These are phyloP conservation scores for Cossypha caffra DNA, from an alignment of 2,797 vertebrate species.

Conservation along the genomic window DNA sequence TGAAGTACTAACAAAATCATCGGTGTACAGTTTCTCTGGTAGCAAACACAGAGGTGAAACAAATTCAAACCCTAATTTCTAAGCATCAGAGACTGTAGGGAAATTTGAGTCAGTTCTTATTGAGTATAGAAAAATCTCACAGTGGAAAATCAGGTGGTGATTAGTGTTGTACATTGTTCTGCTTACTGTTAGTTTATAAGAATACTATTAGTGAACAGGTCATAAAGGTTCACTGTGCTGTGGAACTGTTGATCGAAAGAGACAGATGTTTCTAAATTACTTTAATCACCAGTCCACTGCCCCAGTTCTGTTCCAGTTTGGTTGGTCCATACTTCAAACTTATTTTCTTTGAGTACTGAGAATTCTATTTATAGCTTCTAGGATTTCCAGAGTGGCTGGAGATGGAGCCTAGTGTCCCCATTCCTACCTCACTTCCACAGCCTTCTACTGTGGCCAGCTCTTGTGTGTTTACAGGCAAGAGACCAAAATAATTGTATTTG, in stretches of 20 bases:
- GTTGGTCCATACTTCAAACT: background rate
- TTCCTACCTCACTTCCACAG: background rate
- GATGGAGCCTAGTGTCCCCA: accelerated
- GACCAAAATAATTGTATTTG: background rate
- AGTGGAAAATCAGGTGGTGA: background rate
- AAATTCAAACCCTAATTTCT: background rate
- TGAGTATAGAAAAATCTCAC: background rate
- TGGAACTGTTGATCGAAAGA: background rate
- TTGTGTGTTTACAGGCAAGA: background rate
- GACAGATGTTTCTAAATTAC: background rate
- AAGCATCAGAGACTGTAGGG: background rate
- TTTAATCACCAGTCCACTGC: background rate
- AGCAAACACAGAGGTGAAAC: background rate
- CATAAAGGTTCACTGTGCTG: background rate
- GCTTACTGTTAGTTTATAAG: background rate
- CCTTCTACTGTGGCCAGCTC: background rate
- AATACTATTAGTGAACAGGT: background rate
- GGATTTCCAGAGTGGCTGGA: background rate
- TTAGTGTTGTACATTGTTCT: background rate
- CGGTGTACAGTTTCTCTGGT: background rate
- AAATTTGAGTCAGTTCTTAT: background rate
- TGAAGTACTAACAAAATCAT: background rate
- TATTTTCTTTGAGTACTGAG: background rate
- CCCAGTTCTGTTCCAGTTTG: background rate
- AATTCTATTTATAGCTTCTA: background rate